phyloP scores from a whole-genome alignment of 2,888 invertebrate genomes.

The Pecten maximus region DNA sequence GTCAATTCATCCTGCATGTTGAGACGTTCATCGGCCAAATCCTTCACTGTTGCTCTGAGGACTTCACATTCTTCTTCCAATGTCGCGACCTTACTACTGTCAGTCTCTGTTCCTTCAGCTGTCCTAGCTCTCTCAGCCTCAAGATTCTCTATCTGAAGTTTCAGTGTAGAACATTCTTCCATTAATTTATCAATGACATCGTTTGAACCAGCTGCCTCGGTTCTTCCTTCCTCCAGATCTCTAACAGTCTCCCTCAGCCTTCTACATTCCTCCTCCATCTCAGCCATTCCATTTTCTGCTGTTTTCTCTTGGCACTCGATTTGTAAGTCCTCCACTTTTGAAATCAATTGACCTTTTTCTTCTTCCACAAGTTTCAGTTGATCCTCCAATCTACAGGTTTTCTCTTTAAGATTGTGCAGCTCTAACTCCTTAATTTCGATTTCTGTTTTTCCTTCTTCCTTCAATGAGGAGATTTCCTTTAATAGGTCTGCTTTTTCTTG shows the following conservation, averaged over 20 bases:
- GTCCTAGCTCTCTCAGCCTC: constrained; percentile 1
- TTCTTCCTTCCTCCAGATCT: not conserved
- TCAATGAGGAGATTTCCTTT: constrained; percentile 32
- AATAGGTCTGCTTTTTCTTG: not conserved
- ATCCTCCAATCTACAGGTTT: not conserved
- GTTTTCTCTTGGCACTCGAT: not conserved
- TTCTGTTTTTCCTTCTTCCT: constrained; percentile 4
- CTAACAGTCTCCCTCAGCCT: not conserved
- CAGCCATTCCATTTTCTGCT: not conserved
- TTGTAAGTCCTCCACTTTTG: constrained; percentile 1
- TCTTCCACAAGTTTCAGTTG: constrained; percentile 11
- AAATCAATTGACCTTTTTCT: not conserved
- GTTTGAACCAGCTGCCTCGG: constrained; percentile 38
- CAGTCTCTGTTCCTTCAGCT: not conserved
- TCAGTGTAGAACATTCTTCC: constrained; percentile 41
- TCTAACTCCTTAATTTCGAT: not conserved
- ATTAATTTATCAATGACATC: constrained; percentile 50
- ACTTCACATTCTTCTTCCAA: constrained; percentile 34
- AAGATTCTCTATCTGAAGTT: not conserved
- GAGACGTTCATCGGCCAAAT: not conserved
- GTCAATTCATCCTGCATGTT: not conserved
- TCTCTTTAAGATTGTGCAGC: not conserved
- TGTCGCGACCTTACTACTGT: not conserved
- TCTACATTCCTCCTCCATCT: not conserved
- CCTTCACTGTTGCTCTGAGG: not conserved